Evolutionary conservation across 2,113 vertebrate species (phyloP).

Genomic region (Hippoglossus stenolepis): DNA sequence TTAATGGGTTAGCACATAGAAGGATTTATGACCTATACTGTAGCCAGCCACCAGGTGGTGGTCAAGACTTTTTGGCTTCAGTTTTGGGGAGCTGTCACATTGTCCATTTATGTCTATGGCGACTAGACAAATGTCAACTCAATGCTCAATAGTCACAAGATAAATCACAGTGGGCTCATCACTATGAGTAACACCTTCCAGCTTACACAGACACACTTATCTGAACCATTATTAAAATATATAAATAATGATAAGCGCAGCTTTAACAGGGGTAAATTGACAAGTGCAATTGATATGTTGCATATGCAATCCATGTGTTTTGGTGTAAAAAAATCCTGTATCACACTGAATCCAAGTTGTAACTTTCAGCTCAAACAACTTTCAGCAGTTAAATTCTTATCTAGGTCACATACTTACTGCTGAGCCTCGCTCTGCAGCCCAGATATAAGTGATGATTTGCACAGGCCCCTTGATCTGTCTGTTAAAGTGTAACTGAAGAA

Average conservation of each 20-base stretch:
- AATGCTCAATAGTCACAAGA: not conserved
- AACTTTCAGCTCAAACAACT: not conserved
- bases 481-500: not conserved
- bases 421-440: not conserved
- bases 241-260: not conserved
- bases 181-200: not conserved
- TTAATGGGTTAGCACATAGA: no score
- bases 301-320: no score
- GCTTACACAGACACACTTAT: not conserved
- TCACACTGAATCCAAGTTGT: not conserved
- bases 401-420: not conserved
- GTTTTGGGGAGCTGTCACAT: no score
- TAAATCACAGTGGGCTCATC: not conserved
- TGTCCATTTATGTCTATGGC: no score
- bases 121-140: not conserved
- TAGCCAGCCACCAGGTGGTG: no score
- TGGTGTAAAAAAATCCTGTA: no score
- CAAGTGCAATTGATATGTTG: not conserved
- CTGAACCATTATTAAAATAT: no score
- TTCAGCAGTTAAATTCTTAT: not conserved
- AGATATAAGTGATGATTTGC: constrained; percentile 11
- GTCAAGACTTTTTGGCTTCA: no score
- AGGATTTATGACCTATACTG: no score
- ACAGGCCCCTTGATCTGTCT: not conserved
- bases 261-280: not conserved